Base-by-base conservation (phyloP, 2,888 invertebrate species). In the Linhomoeus sp. region DNA sequence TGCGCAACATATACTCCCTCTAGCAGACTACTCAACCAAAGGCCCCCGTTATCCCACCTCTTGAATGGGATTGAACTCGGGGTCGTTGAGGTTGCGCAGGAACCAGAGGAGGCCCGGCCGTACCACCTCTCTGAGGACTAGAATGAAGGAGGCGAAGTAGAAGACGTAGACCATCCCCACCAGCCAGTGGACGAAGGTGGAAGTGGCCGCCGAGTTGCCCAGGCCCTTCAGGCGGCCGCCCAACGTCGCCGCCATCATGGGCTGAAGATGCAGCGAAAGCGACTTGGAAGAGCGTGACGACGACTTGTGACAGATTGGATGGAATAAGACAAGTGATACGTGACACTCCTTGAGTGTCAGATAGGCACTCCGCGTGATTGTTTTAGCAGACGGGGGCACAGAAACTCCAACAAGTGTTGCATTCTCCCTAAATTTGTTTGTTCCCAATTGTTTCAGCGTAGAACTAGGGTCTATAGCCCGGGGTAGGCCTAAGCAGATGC, bases 81-180 rank as follows among this genome's bases (percentile, higher is more conserved):
- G 94, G 70, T 97, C 94, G 67, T 97, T 97, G 49, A 97, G 73
- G 66, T 97, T 97, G 55, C 92, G 76, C 57, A 97, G 73, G 68
- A 97, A 97, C 94, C 94, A 97, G 2, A 97, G 72, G 0, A 94
- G 90, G 0, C 97, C 97, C 0, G 97, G 97, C 45, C 97, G 75
- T 36, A 97, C 66, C 0, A 92, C 86, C 69, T 97, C 94, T 45
- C 94, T 73, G 24, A 97, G 68, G 2, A 97, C 71, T 20, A 88
- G 72, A 40, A 94, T 83, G 64, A 88, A 94, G 0, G 90, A 90
- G 9, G 94, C 97, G 64, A 97, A 94, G 70, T 97, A 97, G 68
- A 97, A 97, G 17, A 97, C 90, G 64, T 90, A 97, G 14, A 76
- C 83, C 90, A 97, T 94, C 49, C 97, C 97, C 9, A 90, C 84